A percentile compares a stretch with the other conserved stretches of the same genome.
Conservation (phyloP, 2,113 vertebrate genomes). For the Phyllostomus hastatus region DNA sequence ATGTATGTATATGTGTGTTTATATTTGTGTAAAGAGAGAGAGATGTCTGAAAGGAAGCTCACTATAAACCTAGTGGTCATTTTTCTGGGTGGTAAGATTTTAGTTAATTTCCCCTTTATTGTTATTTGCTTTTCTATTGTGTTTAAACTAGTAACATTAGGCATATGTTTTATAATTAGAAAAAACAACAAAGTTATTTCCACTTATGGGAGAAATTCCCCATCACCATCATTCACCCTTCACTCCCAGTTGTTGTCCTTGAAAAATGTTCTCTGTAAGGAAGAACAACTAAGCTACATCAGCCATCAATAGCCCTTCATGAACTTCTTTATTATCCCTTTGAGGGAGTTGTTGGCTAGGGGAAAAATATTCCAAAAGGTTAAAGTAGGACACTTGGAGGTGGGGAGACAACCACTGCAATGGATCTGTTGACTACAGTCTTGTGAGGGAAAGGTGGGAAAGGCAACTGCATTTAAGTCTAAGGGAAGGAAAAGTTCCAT, state of each 20-base stretch:
- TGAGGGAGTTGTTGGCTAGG: not conserved
- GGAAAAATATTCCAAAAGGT: not conserved
- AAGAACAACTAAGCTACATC: not conserved
- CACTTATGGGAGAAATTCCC: not conserved
- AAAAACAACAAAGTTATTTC: not conserved
- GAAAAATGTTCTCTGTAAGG: not conserved
- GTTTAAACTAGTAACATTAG: not conserved
- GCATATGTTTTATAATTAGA: not conserved
- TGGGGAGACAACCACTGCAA: not conserved
- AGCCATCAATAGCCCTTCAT: not conserved
- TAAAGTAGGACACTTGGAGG: not conserved
- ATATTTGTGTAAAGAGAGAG: not conserved
- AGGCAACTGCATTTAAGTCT: not conserved
- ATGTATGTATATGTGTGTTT: not conserved
- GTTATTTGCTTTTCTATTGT: not conserved
- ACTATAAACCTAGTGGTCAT: not conserved
- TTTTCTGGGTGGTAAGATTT: not conserved
- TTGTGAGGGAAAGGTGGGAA: not conserved
- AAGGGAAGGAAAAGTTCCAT: not conserved
- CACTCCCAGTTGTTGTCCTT: not conserved
- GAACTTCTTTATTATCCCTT: not conserved
- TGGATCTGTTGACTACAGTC: not conserved
- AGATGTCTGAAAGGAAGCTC: not conserved
- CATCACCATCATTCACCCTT: not conserved
- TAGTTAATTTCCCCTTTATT: not conserved